Evolutionary conservation across 1,140 invertebrate species (phyloP), one percentile per base, ranked within the genome.

Genomic region (Bombus ignitus): DNA sequence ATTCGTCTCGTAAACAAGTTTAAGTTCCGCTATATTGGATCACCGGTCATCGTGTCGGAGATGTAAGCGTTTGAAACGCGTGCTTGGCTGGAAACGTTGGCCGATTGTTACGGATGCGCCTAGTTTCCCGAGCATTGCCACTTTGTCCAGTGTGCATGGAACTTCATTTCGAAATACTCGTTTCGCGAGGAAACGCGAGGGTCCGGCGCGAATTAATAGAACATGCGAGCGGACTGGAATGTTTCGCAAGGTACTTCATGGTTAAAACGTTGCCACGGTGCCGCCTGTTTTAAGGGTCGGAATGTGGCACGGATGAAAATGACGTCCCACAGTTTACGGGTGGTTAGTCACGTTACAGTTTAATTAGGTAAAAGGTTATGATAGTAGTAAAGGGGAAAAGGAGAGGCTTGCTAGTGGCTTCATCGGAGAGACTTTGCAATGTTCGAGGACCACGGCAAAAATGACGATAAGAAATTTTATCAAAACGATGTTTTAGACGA

Each of bases 1-100:
- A 42, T 9, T 70, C 59, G 18, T 53, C 76, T 80, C 76, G 83
- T 80, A 80, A 81, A 62, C 81, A 89, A 87, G 84, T 89, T 89
- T 89, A 89, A 89, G 88, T 89, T 80, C 80, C 32, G 77, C 42
- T 89, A 89, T 89, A 89, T 83, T 87, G 72, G 88, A 85, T 89
- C 84, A 77, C 78, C 62, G 81, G 72, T 47, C 53, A 68, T 66
- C 78, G 35, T 39, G 75, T 13, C 74, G 65, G 75, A 72, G 76
- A 80, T 65, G 73, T 87, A 83, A 89, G 84, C 81, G 81, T 42
- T 66, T 59, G 85, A 80, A 89, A 89, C 47, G 73, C 74, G 70
- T 62, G 42, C 76, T 42, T 9, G 37, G 37, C n/a, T 70, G 57
- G 76, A 86, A 82, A 62, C 59, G 75, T n/a, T n/a, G 37, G n/a